phyloP scores from a whole-genome alignment of 1,140 invertebrate genomes.

The Drosophila paulistorum region DNA sequence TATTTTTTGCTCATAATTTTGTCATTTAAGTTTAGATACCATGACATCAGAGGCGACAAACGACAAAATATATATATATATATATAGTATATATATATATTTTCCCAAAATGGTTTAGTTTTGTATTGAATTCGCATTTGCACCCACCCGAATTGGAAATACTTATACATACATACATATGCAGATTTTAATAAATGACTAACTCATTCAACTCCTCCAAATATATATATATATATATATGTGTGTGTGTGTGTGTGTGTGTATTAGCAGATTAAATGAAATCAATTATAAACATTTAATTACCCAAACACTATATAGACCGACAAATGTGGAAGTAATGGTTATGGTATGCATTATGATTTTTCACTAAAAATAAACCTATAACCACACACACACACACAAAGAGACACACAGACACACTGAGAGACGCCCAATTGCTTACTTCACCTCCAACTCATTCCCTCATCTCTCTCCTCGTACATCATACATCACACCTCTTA shows the following conservation, averaged over 20 bases:
- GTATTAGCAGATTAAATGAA: too few relatives aligned
- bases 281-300: too few relatives aligned
- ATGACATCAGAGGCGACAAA: slow-evolving; percentile 1
- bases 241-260: too few relatives aligned
- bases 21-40: too few relatives aligned
- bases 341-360: neutral
- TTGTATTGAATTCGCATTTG: neutral
- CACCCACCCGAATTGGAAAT: slow-evolving; percentile 4
- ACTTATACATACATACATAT: slow-evolving; percentile 5
- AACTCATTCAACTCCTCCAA: too few relatives aligned
- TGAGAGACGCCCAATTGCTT: slow-evolving; percentile 1
- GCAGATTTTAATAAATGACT: too few relatives aligned
- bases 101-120: slow-evolving; percentile 5
- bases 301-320: too few relatives aligned
- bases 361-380: neutral
- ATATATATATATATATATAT: too few relatives aligned
- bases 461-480: too few relatives aligned
- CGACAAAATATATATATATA: neutral
- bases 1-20: too few relatives aligned
- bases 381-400: too few relatives aligned
- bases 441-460: neutral
- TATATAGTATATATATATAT: neutral
- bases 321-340: too few relatives aligned
- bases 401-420: neutral
- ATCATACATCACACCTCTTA: neutral